phyloP scores from a whole-genome alignment of 2,888 invertebrate species.

The Lepidochrysops patricia region DNA sequence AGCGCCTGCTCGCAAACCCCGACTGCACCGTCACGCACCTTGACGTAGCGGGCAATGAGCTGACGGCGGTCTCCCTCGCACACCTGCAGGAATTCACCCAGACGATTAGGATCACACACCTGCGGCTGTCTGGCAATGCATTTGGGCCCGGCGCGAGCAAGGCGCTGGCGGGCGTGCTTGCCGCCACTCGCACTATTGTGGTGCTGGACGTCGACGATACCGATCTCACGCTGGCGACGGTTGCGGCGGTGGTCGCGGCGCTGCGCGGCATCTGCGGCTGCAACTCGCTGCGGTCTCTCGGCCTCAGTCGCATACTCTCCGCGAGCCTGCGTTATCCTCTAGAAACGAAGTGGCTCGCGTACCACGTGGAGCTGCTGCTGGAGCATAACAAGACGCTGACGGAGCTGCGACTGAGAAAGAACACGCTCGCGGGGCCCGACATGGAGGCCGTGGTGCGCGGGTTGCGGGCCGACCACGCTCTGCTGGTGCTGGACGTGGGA shows the following conservation, averaged over 20 bases:
- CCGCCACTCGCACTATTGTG: slow-evolving; percentile 54
- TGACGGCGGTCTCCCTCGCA: slow-evolving; percentile 55
- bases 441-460: slow-evolving; percentile 71
- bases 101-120: slow-evolving; percentile 56
- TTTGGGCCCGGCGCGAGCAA: slow-evolving; percentile 70
- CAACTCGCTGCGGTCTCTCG: slow-evolving; percentile 50
- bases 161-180: slow-evolving; percentile 64
- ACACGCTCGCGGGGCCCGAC: slow-evolving; percentile 75
- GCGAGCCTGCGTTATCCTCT: slow-evolving; percentile 51
- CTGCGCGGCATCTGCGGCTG: slow-evolving; percentile 52
- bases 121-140: slow-evolving; percentile 75
- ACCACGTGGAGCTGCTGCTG: slow-evolving; percentile 59
- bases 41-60: slow-evolving; percentile 73
- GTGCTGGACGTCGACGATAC: slow-evolving; percentile 74
- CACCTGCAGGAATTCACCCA: slow-evolving; percentile 46
- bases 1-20: slow-evolving; percentile 46
- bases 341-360: slow-evolving; percentile 66
- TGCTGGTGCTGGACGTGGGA: slow-evolving; percentile 75
- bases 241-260: slow-evolving; percentile 67
- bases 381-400: slow-evolving; percentile 54
- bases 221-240: slow-evolving; percentile 69
- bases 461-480: slow-evolving; percentile 58
- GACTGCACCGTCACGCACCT: slow-evolving; percentile 71
- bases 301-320: slow-evolving; percentile 53
- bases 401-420: slow-evolving; percentile 76